Evolutionary conservation across 2,113 vertebrate genomes (phyloP).

Genomic region (Psilopsiagon aymara): DNA sequence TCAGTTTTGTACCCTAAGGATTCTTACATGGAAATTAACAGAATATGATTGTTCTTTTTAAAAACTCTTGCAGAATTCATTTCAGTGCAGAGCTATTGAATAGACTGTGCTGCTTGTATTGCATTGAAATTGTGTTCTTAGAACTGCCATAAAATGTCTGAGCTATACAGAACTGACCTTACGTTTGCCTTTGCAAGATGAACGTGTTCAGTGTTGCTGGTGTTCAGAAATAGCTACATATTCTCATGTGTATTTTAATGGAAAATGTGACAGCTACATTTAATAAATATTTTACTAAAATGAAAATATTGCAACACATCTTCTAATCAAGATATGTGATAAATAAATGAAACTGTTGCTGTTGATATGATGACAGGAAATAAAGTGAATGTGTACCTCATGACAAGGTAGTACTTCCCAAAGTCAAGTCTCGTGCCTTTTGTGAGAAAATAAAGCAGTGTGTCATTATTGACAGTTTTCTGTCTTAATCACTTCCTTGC

Average conservation of each 20-base stretch:
- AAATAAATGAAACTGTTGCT: neutral
- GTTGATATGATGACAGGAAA: neutral
- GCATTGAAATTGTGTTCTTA: neutral
- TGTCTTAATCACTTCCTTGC: neutral
- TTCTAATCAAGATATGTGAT: rapidly evolving
- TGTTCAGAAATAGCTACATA: neutral
- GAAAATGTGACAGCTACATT: neutral
- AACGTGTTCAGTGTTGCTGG: neutral
- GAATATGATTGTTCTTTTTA: neutral
- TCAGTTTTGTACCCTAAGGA: neutral
- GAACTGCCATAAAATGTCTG: rapidly evolving
- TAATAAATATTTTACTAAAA: neutral
- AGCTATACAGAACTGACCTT: neutral
- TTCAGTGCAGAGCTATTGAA: neutral
- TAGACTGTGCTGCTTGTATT: neutral
- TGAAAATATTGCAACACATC: neutral
- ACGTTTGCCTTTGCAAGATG: neutral
- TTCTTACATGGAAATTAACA: neutral
- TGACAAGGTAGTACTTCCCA: neutral
- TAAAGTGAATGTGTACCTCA: neutral
- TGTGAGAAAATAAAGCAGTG: neutral
- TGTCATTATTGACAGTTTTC: neutral
- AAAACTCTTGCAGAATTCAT: neutral
- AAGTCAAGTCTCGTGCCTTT: neutral
- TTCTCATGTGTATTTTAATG: neutral